A percentile compares a stretch with the other conserved stretches of the same genome.
phyloP scores from a whole-genome alignment of 2,888 invertebrate species.

The Drosophila acutilabella region DNA sequence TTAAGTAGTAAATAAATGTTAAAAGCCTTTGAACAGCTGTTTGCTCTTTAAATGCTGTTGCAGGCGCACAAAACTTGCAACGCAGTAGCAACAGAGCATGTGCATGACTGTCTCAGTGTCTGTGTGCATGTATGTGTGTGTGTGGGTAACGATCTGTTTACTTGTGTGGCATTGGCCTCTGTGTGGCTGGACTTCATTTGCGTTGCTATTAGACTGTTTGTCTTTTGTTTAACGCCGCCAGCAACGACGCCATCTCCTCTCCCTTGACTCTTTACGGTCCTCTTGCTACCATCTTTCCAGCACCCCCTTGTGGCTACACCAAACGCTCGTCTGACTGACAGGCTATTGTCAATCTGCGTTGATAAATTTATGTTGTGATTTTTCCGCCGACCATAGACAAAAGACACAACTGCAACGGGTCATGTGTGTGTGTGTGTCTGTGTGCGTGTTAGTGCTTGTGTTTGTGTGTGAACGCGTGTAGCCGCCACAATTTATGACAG shows the following conservation, averaged over 20 bases:
- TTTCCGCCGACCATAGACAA: conserved; percentile 50
- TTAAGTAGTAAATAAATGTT: conserved; percentile 1
- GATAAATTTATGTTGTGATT: conserved; percentile 73
- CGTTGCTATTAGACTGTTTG: conserved; percentile 68
- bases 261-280: background rate
- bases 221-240: conserved; percentile 70
- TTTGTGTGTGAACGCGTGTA: background rate
- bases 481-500: conserved; percentile 63
- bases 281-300: background rate
- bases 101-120: conserved; percentile 1
- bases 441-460: background rate
- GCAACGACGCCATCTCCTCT: conserved; percentile 12
- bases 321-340: conserved; percentile 29
- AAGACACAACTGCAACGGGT: conserved; percentile 36
- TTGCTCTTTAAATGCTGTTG: conserved; percentile 13
- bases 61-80: background rate
- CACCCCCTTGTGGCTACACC: background rate
- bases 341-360: conserved; percentile 70
- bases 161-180: conserved; percentile 59
- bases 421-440: background rate
- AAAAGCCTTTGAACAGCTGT: conserved; percentile 15
- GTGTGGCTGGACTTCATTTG: conserved; percentile 59
- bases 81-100: conserved; percentile 24
- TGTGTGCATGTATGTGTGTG: background rate
- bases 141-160: conserved; percentile 19